Conservation (phyloP, 2,797 vertebrate species). For the Neosilurus mollespiculum region DNA sequence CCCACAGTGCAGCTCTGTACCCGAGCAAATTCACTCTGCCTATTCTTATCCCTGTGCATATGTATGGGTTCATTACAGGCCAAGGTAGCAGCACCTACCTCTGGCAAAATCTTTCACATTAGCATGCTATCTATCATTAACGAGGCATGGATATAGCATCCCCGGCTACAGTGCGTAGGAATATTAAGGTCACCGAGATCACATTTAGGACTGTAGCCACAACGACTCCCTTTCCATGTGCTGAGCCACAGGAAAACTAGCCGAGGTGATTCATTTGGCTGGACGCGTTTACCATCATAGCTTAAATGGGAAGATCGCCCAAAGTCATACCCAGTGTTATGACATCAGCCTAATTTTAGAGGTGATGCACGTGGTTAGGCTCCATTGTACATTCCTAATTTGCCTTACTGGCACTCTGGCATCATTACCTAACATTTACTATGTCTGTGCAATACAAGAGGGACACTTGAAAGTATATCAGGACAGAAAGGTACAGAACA, state of each 20-base stretch:
- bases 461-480: too few relatives aligned
- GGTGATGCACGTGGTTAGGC: slow-evolving; percentile 29
- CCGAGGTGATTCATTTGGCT: slow-evolving; percentile 52
- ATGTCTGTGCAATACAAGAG: not conserved
- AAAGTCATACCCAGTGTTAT: slow-evolving; percentile 47
- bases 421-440: not conserved
- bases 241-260: slow-evolving; percentile 50
- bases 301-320: slow-evolving; percentile 46
- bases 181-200: slow-evolving; percentile 47
- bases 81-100: slow-evolving; percentile 60
- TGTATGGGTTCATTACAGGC: slow-evolving; percentile 62
- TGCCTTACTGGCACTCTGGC: not conserved
- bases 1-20: slow-evolving; percentile 20
- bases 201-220: slow-evolving; percentile 45
- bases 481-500: not conserved
- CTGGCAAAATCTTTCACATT: slow-evolving; percentile 29
- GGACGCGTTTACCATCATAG: slow-evolving; percentile 39
- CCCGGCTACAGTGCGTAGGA: slow-evolving; percentile 30
- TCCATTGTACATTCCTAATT: slow-evolving; percentile 20
- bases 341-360: slow-evolving; percentile 47
- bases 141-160: slow-evolving; percentile 17
- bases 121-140: slow-evolving; percentile 38
- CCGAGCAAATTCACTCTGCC: slow-evolving; percentile 44
- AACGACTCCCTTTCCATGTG: slow-evolving; percentile 43
- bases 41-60: slow-evolving; percentile 35